These are phyloP conservation scores for Zonotrichia albicollis DNA, from an alignment of 2,797 vertebrate species.

Conservation along the genomic window DNA sequence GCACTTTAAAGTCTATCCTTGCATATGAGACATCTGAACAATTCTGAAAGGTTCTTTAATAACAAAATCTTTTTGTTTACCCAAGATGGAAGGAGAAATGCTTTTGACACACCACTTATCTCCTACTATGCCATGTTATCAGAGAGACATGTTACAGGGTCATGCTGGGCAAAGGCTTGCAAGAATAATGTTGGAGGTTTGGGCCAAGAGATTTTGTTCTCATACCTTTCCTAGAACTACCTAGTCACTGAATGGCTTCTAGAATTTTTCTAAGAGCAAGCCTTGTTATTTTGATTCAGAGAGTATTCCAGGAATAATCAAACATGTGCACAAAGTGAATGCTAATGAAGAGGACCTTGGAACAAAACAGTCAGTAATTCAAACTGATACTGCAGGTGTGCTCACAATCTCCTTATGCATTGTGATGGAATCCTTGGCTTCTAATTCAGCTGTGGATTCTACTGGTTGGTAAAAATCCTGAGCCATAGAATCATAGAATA, in stretches of 20 bases:
- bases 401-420: neutral
- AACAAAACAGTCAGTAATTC: neutral
- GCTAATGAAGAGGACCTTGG: neutral
- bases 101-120: neutral
- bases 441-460: neutral
- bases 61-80: neutral
- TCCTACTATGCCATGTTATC: neutral
- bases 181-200: neutral
- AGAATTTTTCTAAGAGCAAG: neutral
- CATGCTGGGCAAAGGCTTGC: neutral
- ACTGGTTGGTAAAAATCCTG: neutral
- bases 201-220: neutral
- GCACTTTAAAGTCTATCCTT: neutral
- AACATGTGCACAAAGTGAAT: neutral
- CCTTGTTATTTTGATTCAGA: neutral
- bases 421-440: neutral
- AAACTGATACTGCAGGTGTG: neutral
- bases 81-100: neutral
- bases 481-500: neutral
- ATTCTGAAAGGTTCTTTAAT: neutral
- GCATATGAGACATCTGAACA: neutral
- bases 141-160: neutral
- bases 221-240: neutral
- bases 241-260: neutral
- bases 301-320: neutral